Evolutionary conservation across 2,888 invertebrate species (phyloP).

Genomic region (Pterostichus niger): DNA sequence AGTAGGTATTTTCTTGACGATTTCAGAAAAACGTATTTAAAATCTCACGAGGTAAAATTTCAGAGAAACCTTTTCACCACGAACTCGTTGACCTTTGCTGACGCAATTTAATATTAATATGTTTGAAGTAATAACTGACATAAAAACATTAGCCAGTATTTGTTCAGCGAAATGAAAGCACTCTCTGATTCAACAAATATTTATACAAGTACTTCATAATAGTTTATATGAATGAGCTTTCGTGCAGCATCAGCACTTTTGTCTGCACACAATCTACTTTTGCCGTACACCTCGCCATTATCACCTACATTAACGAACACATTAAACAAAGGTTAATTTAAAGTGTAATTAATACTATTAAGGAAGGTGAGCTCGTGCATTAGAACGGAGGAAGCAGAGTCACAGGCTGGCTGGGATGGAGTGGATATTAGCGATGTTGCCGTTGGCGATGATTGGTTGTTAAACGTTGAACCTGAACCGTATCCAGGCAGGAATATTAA

Average conservation of each 20-base stretch:
- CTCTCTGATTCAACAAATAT: conserved; percentile 6
- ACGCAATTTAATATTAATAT: not conserved
- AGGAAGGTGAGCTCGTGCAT: conserved; percentile 29
- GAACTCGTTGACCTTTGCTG: not conserved
- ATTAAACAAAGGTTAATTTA: conserved; percentile 55
- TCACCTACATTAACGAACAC: conserved; percentile 45
- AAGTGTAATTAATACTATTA: conserved; percentile 60
- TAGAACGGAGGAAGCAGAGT: conserved; percentile 5
- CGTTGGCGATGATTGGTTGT: conserved; percentile 60
- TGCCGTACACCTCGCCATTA: conserved; percentile 18
- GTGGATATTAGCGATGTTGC: conserved; percentile 49
- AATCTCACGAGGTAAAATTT: no score
- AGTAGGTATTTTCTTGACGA: no score
- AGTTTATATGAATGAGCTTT: no score
- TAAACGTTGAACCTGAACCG: conserved; percentile 57
- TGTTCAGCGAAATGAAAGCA: conserved; percentile 1
- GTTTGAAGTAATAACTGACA: not conserved
- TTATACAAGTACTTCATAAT: not conserved
- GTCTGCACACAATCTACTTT: conserved; percentile 13
- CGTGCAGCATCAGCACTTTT: no score
- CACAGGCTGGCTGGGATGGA: not conserved
- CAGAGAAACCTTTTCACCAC: no score
- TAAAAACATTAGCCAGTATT: not conserved
- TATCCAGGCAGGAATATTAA: conserved; percentile 58
- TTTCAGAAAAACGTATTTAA: no score